Percentiles rank a stretch among this genome's conserved stretches.
Conservation (phyloP, 2,797 vertebrate species). For the Bovichtus diacanthus region DNA sequence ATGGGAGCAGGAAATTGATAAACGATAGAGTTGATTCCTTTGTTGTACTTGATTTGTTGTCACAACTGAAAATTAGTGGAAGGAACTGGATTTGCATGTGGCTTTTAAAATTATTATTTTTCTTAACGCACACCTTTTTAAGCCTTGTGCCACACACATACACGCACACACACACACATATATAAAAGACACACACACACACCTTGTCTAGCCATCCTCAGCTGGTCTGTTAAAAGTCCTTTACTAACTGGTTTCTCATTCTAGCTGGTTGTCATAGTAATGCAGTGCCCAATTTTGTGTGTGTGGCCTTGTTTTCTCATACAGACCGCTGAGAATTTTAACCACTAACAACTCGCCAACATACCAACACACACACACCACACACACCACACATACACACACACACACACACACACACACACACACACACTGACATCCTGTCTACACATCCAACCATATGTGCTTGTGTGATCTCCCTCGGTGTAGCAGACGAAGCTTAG, state of each 20-base stretch:
- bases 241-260: slow-evolving; percentile 43
- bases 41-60: slow-evolving; percentile 73
- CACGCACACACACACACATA: slow-evolving; percentile 28
- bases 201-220: slow-evolving; percentile 25
- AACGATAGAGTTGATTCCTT: slow-evolving; percentile 69
- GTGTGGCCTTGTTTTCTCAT: slow-evolving; percentile 75
- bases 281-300: slow-evolving; percentile 64
- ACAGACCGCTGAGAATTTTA: slow-evolving; percentile 62
- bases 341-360: slow-evolving; percentile 65
- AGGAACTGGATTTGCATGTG: slow-evolving; percentile 72
- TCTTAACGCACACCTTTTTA: slow-evolving; percentile 56
- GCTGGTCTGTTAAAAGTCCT: slow-evolving; percentile 36
- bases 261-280: slow-evolving; percentile 57
- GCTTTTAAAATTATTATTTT: no score
- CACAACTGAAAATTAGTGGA: slow-evolving; percentile 60
- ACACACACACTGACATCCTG: slow-evolving; percentile 13
- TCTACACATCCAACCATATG: slow-evolving; percentile 49
- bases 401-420: slow-evolving; percentile 35
- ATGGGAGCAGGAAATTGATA: slow-evolving; percentile 68
- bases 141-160: slow-evolving; percentile 56
- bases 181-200: slow-evolving; percentile 9
- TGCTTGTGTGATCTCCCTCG: slow-evolving; percentile 65
- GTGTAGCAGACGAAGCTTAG: slow-evolving; percentile 73
- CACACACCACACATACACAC: slow-evolving; percentile 34
- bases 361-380: slow-evolving; percentile 29